Conservation (phyloP, 2,888 invertebrate genomes). For the Cephus runcator region DNA sequence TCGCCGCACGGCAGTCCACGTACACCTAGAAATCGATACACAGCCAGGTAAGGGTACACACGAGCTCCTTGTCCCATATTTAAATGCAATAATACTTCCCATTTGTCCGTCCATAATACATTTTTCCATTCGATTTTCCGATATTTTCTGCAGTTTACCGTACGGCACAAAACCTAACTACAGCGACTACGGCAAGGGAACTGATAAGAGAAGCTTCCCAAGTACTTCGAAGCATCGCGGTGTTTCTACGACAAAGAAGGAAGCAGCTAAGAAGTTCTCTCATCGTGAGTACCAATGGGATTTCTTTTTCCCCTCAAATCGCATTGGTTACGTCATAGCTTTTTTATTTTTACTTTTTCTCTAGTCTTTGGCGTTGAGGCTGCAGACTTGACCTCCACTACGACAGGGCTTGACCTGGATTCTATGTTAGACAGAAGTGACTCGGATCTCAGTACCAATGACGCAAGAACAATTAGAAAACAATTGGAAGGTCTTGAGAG, state of each 20-base stretch:
- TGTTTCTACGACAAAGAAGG: constrained; percentile 57
- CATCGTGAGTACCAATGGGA: constrained; percentile 47
- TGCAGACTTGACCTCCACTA: constrained; percentile 82
- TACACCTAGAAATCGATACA: constrained; percentile 58
- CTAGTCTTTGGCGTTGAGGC: constrained; percentile 79
- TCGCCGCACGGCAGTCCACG: constrained; percentile 73
- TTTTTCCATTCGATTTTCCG: constrained; percentile 8
- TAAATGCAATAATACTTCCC: neutral
- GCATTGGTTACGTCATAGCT: neutral
- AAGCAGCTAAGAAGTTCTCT: constrained; percentile 58
- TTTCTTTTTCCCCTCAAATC: neutral
- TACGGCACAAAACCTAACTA: constrained; percentile 73
- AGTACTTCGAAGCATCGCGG: constrained; percentile 54
- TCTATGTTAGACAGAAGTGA: constrained; percentile 83
- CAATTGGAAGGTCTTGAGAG: constrained; percentile 86
- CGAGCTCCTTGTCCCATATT: neutral
- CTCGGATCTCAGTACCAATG: constrained; percentile 80
- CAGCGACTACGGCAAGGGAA: constrained; percentile 66
- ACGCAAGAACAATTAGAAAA: constrained; percentile 81
- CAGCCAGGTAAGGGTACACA: constrained; percentile 50
- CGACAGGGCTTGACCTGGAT: constrained; percentile 81
- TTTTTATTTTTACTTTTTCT: constrained; percentile 31
- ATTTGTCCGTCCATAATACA: constrained; percentile 3
- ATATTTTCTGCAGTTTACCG: constrained; percentile 69
- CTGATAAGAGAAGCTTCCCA: constrained; percentile 58